Conservation (phyloP, 2,888 invertebrate genomes). For the Venusia cambrica region DNA sequence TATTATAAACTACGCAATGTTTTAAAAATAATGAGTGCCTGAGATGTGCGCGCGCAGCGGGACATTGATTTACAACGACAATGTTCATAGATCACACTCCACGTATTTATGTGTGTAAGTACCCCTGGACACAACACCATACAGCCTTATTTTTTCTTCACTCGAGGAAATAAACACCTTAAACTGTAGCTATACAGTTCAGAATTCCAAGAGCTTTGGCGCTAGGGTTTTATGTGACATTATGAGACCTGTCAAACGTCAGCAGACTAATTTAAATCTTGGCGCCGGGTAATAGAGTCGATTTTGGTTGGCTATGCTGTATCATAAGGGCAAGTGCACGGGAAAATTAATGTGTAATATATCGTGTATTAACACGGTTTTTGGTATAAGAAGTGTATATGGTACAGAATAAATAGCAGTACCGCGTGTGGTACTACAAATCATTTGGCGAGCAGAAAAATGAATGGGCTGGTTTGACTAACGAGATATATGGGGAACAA, state of each 20-base stretch:
- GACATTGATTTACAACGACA: constrained; percentile 50
- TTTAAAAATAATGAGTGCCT: constrained; percentile 57
- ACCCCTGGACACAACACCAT: constrained; percentile 31
- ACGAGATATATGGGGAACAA: constrained; percentile 27
- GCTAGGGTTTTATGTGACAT: constrained; percentile 12
- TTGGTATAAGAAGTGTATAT: constrained; percentile 24
- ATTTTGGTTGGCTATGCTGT: constrained; percentile 14
- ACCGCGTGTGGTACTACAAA: constrained; percentile 29
- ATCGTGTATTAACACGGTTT: constrained; percentile 32
- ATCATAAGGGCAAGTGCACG: constrained; percentile 23
- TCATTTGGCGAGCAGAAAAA: constrained; percentile 26
- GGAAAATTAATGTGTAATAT: constrained; percentile 27
- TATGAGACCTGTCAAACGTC: constrained; percentile 18
- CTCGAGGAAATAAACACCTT: constrained; percentile 6
- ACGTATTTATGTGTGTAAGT: constrained; percentile 42
- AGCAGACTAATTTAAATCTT: constrained; percentile 19
- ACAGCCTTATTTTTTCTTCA: constrained; percentile 3
- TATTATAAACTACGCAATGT: constrained; percentile 55
- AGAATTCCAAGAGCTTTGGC: neutral
- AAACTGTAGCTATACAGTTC: neutral
- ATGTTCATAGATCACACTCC: constrained; percentile 52
- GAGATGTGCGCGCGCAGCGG: constrained; percentile 46
- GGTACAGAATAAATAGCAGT: too few relatives aligned
- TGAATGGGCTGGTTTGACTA: constrained; percentile 23
- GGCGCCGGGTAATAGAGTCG: constrained; percentile 13